Evolutionary conservation across 2,797 vertebrate species (phyloP).

Genomic region (Anableps anableps): DNA sequence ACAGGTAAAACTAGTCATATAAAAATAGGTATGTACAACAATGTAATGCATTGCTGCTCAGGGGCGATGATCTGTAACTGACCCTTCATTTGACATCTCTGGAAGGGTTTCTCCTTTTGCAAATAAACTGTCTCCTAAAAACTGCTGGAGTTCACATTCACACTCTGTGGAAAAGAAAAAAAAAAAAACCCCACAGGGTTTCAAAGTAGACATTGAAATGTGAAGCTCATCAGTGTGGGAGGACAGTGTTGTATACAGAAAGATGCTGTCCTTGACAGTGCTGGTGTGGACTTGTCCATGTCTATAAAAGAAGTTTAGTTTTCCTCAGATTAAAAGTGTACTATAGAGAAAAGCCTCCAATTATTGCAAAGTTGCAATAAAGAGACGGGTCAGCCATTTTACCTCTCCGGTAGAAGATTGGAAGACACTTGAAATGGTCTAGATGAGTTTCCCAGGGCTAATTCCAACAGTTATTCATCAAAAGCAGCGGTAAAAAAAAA

Average conservation of each 20-base stretch:
- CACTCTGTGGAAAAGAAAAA: slow-evolving; percentile 3
- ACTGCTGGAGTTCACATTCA: slow-evolving; percentile 30
- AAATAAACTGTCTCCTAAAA: slow-evolving; percentile 21
- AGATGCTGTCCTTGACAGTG: slow-evolving; percentile 28
- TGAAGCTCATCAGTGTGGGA: slow-evolving; percentile 52
- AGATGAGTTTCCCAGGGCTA: neutral
- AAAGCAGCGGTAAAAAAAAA: neutral
- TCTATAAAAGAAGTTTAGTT: slow-evolving; percentile 35
- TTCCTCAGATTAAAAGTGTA: slow-evolving; percentile 3
- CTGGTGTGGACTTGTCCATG: slow-evolving; percentile 17
- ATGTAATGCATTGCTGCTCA: neutral
- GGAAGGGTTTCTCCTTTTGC: slow-evolving; percentile 31
- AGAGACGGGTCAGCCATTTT: slow-evolving; percentile 2
- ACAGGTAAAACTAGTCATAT: neutral
- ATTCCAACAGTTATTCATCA: slow-evolving; percentile 2
- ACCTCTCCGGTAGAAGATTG: neutral
- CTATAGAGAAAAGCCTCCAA: slow-evolving; percentile 3
- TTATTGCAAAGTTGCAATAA: slow-evolving; percentile 14
- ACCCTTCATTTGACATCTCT: slow-evolving; percentile 33
- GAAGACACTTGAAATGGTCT: slow-evolving; percentile 19
- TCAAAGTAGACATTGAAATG: slow-evolving; percentile 44
- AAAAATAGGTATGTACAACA: slow-evolving; percentile 13
- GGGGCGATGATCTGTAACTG: slow-evolving; percentile 19
- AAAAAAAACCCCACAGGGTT: slow-evolving; percentile 36
- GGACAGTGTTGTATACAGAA: slow-evolving; percentile 43